Percentiles rank a stretch among this genome's conserved stretches.
Conservation (phyloP, 1,140 invertebrate genomes). For the Sitobion miscanthi region DNA sequence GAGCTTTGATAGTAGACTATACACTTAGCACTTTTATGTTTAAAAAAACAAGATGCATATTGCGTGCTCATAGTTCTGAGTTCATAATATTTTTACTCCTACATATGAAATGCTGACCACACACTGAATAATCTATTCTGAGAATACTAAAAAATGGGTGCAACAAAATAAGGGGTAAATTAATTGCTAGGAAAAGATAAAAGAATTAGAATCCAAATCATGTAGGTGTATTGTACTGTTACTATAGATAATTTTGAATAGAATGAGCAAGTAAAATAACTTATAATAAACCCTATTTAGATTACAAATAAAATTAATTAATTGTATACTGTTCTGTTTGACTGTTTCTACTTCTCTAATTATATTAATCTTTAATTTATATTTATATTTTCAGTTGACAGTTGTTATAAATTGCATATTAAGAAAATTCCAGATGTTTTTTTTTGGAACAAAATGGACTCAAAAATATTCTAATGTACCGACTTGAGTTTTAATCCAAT, state of each 20-base stretch:
- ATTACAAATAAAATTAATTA: too few species aligned
- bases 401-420: too few species aligned
- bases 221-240: too few species aligned
- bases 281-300: too few species aligned
- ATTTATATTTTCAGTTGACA: too few species aligned
- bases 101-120: not conserved
- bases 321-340: too few species aligned
- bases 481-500: too few species aligned
- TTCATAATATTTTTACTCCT: not conserved
- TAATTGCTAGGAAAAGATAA: not conserved
- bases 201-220: not conserved
- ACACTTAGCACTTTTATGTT: not conserved
- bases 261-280: not conserved
- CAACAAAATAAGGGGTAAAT: not conserved
- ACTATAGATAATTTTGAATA: not conserved
- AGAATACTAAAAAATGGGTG: not conserved
- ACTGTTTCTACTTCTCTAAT: too few species aligned
- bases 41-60: not conserved
- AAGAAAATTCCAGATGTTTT: too few species aligned
- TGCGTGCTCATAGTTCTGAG: not conserved
- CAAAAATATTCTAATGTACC: too few species aligned
- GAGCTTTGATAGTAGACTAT: not conserved
- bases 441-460: too few species aligned
- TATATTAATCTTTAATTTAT: too few species aligned
- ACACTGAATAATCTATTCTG: not conserved